These are phyloP conservation scores for Cynoglossus semilaevis DNA, from an alignment of 2,113 vertebrate genomes.

Conservation along the genomic window DNA sequence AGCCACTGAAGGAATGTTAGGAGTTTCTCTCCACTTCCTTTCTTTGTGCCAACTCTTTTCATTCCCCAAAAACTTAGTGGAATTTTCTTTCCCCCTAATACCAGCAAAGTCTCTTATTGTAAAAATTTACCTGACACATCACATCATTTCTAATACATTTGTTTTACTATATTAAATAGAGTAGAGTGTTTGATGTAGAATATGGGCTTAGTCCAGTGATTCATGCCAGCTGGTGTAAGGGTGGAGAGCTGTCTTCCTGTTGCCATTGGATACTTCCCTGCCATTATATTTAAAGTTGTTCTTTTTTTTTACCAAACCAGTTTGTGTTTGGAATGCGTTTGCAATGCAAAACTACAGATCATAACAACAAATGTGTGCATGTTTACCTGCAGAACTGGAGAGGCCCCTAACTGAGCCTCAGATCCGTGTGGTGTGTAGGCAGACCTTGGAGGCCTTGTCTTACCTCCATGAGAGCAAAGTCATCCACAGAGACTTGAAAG, in stretches of 20 bases:
- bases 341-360: background rate
- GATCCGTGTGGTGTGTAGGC: constrained; percentile 94
- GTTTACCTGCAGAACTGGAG: constrained; percentile 85
- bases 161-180: constrained; percentile 13
- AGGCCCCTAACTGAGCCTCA: constrained; percentile 93
- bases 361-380: constrained; percentile 3
- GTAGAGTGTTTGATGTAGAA: too few relatives aligned
- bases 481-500: constrained; percentile 97
- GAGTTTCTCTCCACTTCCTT: constrained; percentile 40
- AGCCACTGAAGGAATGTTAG: constrained; percentile 58
- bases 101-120: constrained; percentile 37
- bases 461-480: constrained; percentile 97
- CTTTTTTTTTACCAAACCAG: constrained; percentile 6
- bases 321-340: background rate
- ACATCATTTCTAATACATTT: constrained; percentile 1
- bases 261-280: constrained; percentile 30
- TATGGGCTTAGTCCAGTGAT: constrained; percentile 34
- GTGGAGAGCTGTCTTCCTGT: constrained; percentile 25
- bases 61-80: constrained; percentile 46
- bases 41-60: constrained; percentile 49
- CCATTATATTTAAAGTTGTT: constrained; percentile 7
- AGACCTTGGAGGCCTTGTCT: constrained; percentile 89
- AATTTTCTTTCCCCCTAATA: constrained; percentile 49
- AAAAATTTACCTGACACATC: constrained; percentile 28
- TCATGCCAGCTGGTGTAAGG: constrained; percentile 23